Percentiles rank a stretch among this genome's conserved stretches.
Evolutionary conservation across 1,140 invertebrate species (phyloP).

Genomic region (Drosophila tristis): DNA sequence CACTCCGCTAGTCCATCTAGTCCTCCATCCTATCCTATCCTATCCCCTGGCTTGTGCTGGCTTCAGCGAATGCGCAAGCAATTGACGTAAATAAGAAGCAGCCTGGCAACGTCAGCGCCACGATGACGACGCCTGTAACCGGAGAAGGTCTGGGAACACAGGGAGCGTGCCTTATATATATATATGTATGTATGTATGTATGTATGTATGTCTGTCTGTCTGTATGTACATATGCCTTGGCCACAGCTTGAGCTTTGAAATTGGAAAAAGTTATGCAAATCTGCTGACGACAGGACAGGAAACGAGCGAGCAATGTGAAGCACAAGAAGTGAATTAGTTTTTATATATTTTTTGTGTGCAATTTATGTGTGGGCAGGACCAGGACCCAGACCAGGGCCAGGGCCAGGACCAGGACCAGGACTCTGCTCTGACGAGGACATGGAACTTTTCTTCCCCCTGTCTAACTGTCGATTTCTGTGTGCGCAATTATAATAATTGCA

Average conservation of each 20-base stretch:
- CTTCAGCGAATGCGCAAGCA: conserved; percentile 67
- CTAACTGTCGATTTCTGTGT: conserved; percentile 74
- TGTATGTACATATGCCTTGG: conserved; percentile 59
- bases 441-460: conserved; percentile 28
- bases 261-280: conserved; percentile 83
- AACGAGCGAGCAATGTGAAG: conserved; percentile 56
- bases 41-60: conserved; percentile 5
- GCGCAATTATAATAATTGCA: conserved; percentile 80
- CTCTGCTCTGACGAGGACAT: conserved; percentile 21
- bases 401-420: no score
- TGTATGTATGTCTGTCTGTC: not conserved
- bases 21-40: no score
- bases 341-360: conserved; percentile 41
- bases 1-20: no score
- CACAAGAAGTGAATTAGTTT: conserved; percentile 78
- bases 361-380: conserved; percentile 27
- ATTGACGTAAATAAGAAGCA: conserved; percentile 78
- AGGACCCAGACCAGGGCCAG: not conserved
- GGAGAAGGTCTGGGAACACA: conserved; percentile 36
- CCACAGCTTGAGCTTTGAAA: conserved; percentile 79
- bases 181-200: conserved; percentile 4
- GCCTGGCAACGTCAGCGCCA: conserved; percentile 56
- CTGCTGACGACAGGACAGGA: conserved; percentile 70
- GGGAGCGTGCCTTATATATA: conserved; percentile 26
- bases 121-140: conserved; percentile 56